These are phyloP conservation scores for Quiscalus mexicanus DNA, from an alignment of 2,113 vertebrate genomes.

Conservation along the genomic window DNA sequence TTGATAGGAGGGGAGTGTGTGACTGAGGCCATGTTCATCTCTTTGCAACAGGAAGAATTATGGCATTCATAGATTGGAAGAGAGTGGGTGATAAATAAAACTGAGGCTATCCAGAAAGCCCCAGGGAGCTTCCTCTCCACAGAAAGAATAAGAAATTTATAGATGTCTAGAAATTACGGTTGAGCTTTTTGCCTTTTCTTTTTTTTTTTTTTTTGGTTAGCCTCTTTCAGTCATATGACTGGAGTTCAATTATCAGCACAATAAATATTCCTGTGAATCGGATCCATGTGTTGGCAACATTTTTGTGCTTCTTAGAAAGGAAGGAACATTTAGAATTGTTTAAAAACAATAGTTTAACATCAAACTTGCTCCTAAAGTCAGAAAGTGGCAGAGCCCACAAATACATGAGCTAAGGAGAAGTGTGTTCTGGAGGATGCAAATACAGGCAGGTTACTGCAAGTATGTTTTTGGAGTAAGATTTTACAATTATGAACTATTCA, in stretches of 20 bases:
- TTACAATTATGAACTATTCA: slow-evolving; percentile 32
- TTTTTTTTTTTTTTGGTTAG: slow-evolving; percentile 37
- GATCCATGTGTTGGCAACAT: slow-evolving; percentile 67
- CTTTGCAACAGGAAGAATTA: slow-evolving; percentile 59
- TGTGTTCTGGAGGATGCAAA: background rate
- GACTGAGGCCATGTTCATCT: slow-evolving; percentile 50
- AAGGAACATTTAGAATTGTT: slow-evolving; percentile 54
- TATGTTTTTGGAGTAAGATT: background rate
- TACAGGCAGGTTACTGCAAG: background rate
- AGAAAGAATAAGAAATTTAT: slow-evolving; percentile 77
- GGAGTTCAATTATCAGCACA: slow-evolving; percentile 77
- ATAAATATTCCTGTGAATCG: slow-evolving; percentile 78
- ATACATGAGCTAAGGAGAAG: background rate
- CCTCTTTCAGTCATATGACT: slow-evolving; percentile 69
- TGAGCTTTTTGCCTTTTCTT: slow-evolving; percentile 65
- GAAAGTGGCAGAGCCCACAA: background rate
- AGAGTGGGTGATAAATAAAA: slow-evolving; percentile 71
- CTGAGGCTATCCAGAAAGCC: slow-evolving; percentile 68
- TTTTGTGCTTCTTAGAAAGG: slow-evolving; percentile 69
- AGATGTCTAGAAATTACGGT: slow-evolving; percentile 77
- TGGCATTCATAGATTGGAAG: slow-evolving; percentile 62
- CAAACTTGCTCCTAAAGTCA: slow-evolving; percentile 7
- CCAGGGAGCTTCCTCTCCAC: slow-evolving; percentile 69
- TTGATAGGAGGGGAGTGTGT: slow-evolving; percentile 25
- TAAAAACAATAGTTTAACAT: slow-evolving; percentile 49